phyloP scores from a whole-genome alignment of 2,797 vertebrate species.

The Sorex maritimensis region DNA sequence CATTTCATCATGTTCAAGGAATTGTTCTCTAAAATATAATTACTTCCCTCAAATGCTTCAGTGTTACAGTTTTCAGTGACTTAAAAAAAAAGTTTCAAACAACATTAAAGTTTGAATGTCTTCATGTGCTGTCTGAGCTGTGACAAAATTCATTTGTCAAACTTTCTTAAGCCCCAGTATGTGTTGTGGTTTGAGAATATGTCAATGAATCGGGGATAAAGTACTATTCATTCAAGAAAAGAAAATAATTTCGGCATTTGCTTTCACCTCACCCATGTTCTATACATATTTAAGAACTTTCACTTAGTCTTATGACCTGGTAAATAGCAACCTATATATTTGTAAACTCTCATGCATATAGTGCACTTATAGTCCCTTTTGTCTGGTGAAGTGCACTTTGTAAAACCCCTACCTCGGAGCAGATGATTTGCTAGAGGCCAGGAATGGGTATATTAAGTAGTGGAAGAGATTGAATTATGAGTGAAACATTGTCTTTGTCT shows the following conservation, averaged over 20 bases:
- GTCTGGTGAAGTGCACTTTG: neutral
- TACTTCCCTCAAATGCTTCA: neutral
- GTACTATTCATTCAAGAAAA: neutral
- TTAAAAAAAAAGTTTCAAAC: neutral
- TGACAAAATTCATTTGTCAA: neutral
- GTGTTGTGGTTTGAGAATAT: neutral
- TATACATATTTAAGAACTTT: neutral
- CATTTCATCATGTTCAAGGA: neutral
- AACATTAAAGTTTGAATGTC: neutral
- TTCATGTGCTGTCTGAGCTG: neutral
- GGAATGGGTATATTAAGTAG: neutral
- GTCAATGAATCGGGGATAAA: neutral
- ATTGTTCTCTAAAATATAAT: constrained; percentile 1
- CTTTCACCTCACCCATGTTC: neutral
- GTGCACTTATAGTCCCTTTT: neutral
- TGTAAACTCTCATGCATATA: neutral
- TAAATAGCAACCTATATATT: neutral
- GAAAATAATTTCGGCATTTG: neutral
- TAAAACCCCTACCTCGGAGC: neutral
- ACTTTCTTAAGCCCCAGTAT: neutral
- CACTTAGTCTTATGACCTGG: neutral
- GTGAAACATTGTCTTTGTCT: neutral
- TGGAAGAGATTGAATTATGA: neutral
- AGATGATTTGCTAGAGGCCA: neutral
- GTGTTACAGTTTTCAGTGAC: neutral